Conservation (phyloP, 2,797 vertebrate species). For the Myotis vivesi region DNA sequence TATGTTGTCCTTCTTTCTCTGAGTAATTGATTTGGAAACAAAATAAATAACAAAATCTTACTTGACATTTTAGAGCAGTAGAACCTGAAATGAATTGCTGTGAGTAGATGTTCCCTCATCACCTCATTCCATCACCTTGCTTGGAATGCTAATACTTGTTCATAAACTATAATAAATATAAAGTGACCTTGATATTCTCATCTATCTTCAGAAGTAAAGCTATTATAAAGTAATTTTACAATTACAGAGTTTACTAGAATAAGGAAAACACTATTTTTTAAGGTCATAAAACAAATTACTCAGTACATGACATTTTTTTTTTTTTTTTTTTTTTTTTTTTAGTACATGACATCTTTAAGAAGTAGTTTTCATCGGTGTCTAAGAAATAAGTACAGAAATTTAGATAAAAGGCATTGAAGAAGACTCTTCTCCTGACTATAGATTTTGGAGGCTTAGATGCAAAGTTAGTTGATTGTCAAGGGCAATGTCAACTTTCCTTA, state of each 20-base stretch:
- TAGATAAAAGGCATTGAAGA: conserved; percentile 11
- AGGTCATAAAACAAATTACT: neutral
- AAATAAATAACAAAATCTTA: neutral
- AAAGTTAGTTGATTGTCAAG: conserved; percentile 17
- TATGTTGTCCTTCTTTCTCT: conserved; percentile 18
- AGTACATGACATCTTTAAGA: neutral
- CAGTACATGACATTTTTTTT: neutral
- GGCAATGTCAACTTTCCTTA: neutral
- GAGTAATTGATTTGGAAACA: conserved; percentile 25
- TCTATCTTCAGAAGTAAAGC: conserved; percentile 30
- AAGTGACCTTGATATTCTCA: neutral
- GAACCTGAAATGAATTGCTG: conserved; percentile 2
- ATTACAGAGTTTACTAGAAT: conserved; percentile 4
- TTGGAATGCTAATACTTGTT: neutral
- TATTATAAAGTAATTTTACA: neutral
- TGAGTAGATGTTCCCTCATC: neutral
- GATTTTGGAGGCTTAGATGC: conserved; percentile 25
- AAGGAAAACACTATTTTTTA: conserved; percentile 48
- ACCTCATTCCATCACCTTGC: conserved; percentile 15
- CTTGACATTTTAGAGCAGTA: conserved; percentile 32
- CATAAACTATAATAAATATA: neutral
- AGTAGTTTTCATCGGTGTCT: neutral
- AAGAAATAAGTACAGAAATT: conserved; percentile 3
- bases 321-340: too few species aligned
- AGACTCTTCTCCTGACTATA: neutral